These are phyloP conservation scores for Sitodiplosis mosellana DNA, from an alignment of 1,140 invertebrate species.

Conservation along the genomic window DNA sequence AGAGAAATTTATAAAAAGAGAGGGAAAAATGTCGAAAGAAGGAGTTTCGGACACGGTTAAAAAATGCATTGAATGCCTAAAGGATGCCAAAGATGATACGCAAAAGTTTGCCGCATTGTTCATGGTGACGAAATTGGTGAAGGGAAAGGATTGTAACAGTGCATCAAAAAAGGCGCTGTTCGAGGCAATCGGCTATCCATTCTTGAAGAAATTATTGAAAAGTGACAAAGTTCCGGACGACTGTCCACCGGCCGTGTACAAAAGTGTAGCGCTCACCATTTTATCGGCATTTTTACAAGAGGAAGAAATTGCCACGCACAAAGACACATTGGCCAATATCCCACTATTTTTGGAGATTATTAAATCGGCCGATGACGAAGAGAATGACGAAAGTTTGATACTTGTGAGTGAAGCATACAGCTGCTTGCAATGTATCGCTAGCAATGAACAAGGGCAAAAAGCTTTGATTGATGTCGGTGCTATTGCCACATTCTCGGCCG, in stretches of 20 bases:
- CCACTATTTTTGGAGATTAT: slow-evolving; percentile 67
- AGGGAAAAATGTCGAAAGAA: slow-evolving; percentile 34
- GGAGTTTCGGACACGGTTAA: slow-evolving; percentile 54
- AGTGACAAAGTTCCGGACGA: slow-evolving; percentile 55
- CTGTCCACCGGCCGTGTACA: slow-evolving; percentile 70
- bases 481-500: slow-evolving; percentile 61
- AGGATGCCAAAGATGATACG: slow-evolving; percentile 60
- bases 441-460: slow-evolving; percentile 49
- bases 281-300: slow-evolving; percentile 66
- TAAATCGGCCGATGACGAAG: slow-evolving; percentile 55
- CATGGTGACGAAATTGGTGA: slow-evolving; percentile 74
- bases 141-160: slow-evolving; percentile 54
- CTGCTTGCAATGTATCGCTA: slow-evolving; percentile 60
- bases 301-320: slow-evolving; percentile 54
- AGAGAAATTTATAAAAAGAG: too few relatives aligned
- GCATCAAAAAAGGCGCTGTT: slow-evolving; percentile 59
- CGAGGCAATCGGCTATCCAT: slow-evolving; percentile 71
- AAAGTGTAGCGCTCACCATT: slow-evolving; percentile 71
- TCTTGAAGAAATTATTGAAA: slow-evolving; percentile 59
- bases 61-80: slow-evolving; percentile 60
- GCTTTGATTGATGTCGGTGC: slow-evolving; percentile 55
- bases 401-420: slow-evolving; percentile 76
- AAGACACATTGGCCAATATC: slow-evolving; percentile 61
- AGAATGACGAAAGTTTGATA: slow-evolving; percentile 67
- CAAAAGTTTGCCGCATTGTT: slow-evolving; percentile 82